Base-by-base conservation (phyloP, 2,888 invertebrate genomes). In the Drosophila dives region DNA sequence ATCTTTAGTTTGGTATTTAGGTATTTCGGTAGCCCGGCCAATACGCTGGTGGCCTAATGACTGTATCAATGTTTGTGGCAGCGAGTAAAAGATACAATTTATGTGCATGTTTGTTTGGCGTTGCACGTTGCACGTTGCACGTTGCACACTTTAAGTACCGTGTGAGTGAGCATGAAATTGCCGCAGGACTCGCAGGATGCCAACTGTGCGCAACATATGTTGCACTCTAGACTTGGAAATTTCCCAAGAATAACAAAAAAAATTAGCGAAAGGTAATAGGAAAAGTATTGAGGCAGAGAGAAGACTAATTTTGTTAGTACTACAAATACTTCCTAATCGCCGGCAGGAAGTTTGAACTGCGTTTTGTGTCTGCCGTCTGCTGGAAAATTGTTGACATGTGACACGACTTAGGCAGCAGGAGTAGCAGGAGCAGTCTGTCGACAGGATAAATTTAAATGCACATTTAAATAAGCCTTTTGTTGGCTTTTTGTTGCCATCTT, bases 381-480 rank as follows among this genome's bases (percentile, higher is more conserved):
- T 45, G 63, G 48, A 45, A 76, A 85, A 72, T 45, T 81, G 77
- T 87, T 85, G 90, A 89, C 90, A 85, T 85, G 88, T 85, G 90
- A 85, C 86, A 89, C 67, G 85, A 88, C 90, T 89, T 85, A 85
- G 64, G 53, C 32, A n/a, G 20, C 38, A 51, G 15, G 20, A 51
- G 2, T 51, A 61, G 15, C n/a, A 33, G 32, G 33, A 42, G 38
- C 38, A 33, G n/a, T 58, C 33, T 20, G 33, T 15, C 33, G 51
- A 75, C 36, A 49, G 54, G 53, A 72, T 23, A 42, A 36, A 45
- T 23, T 53, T 59, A 62, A 82, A 73, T 76, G 79, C 76, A 72
- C 74, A 85, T 89, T 89, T 75, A 72, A 85, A 85, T 85, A 85
- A 89, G 88, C 84, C 90, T 80, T 85, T 80, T 84, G 89, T 84